Conservation (phyloP, 2,888 invertebrate genomes). For the Bhutanitis thaidina region DNA sequence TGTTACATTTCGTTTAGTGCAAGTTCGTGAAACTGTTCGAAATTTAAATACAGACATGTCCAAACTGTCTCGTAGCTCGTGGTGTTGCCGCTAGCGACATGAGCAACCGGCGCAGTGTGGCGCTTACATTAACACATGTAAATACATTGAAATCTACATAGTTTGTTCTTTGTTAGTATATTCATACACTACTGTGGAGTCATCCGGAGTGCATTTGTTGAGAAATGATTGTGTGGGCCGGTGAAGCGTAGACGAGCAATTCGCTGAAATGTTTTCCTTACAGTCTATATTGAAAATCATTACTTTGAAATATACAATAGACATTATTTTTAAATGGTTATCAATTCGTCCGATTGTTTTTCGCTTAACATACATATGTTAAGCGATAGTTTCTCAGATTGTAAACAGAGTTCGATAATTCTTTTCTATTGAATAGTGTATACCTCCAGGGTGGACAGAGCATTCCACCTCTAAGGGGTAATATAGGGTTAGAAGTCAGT, state of each 20-base stretch:
- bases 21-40: no score
- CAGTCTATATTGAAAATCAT: neutral
- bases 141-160: constrained; percentile 24
- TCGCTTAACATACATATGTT: no score
- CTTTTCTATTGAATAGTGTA: no score
- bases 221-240: constrained; percentile 40
- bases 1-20: no score
- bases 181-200: neutral
- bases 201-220: constrained; percentile 6
- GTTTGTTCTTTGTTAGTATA: constrained; percentile 10
- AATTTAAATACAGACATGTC: no score
- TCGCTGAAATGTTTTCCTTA: constrained; percentile 2
- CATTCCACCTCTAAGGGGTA: no score
- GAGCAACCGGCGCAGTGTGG: constrained; percentile 23
- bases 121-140: constrained; percentile 29
- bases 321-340: no score
- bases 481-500: no score
- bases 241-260: constrained; percentile 30
- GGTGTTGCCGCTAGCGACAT: neutral
- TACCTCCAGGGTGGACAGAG: no score
- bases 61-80: neutral
- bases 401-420: no score
- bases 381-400: no score
- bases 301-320: neutral
- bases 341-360: no score